phyloP scores from a whole-genome alignment of 2,888 invertebrate genomes.

The Meta bourneti region DNA sequence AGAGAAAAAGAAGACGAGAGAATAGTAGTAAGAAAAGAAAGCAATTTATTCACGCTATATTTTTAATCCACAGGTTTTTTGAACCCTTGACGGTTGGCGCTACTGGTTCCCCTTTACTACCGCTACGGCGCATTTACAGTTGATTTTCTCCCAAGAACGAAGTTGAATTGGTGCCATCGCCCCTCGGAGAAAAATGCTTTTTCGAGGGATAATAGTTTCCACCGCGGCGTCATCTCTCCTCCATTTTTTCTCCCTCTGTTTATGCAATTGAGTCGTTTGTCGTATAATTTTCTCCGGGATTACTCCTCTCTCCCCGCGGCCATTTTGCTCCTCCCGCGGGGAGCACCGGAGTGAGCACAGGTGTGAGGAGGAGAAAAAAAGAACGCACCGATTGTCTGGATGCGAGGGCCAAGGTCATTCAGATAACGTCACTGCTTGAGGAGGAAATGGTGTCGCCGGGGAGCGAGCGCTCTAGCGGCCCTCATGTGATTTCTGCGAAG shows the following conservation, averaged over 20 bases:
- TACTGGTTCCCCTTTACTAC: not conserved
- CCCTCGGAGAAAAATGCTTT: not conserved
- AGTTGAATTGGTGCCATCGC: not conserved
- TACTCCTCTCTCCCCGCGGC: not conserved
- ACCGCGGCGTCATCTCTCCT: not conserved
- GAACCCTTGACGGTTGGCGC: not conserved
- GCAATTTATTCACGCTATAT: too few species aligned
- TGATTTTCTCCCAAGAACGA: not conserved
- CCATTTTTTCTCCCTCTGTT: not conserved
- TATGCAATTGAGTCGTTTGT: not conserved
- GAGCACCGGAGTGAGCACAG: not conserved
- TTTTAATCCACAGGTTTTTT: not conserved
- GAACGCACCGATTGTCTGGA: constrained; percentile 50
- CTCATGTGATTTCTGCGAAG: constrained; percentile 7
- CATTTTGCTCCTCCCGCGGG: not conserved
- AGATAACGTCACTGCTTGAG: constrained; percentile 56
- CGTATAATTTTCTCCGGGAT: constrained; percentile 49
- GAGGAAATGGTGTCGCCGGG: constrained; percentile 36
- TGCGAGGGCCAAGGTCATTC: constrained; percentile 51
- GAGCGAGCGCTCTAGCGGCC: constrained; percentile 4
- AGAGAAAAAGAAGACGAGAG: too few species aligned
- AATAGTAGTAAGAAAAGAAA: too few species aligned
- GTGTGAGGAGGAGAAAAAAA: constrained; percentile 18
- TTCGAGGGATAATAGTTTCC: not conserved
- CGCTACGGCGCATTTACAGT: not conserved